phyloP scores from a whole-genome alignment of 2,888 invertebrate species.

The Drosophila aldrichi region DNA sequence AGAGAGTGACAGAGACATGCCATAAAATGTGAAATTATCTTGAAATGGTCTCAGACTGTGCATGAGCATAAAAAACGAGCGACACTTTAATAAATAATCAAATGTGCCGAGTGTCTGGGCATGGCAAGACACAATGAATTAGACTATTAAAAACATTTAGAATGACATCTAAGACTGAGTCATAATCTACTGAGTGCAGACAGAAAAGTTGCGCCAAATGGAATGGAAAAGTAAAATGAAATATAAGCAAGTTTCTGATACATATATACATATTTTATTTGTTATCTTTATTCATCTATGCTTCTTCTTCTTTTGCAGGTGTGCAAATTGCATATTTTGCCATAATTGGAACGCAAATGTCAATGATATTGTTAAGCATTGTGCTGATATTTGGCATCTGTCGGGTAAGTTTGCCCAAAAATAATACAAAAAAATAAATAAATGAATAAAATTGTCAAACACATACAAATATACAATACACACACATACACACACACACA shows the following conservation, averaged over 20 bases:
- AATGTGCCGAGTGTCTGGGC: conserved; percentile 21
- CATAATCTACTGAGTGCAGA: not conserved
- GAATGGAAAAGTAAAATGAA: not conserved
- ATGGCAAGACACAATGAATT: conserved; percentile 19
- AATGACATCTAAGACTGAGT: not conserved
- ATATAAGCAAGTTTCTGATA: not conserved
- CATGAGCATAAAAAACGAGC: conserved; percentile 44
- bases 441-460: conserved; percentile 7
- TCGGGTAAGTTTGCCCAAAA: conserved; percentile 87
- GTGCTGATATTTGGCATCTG: conserved; percentile 90
- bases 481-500: conserved; percentile 3
- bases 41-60: conserved; percentile 32
- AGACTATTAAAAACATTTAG: conserved; percentile 2
- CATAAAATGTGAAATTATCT: conserved; percentile 7
- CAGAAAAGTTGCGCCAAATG: not conserved
- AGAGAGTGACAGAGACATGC: not conserved
- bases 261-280: not conserved
- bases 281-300: not conserved
- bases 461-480: conserved; percentile 15
- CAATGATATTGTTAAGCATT: conserved; percentile 91
- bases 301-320: conserved; percentile 87
- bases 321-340: conserved; percentile 93
- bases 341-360: conserved; percentile 92
- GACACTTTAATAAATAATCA: conserved; percentile 61
- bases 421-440: conserved; percentile 24